These are phyloP conservation scores for Gonatopus flavifemur DNA, from an alignment of 1,140 invertebrate genomes.

Conservation along the genomic window DNA sequence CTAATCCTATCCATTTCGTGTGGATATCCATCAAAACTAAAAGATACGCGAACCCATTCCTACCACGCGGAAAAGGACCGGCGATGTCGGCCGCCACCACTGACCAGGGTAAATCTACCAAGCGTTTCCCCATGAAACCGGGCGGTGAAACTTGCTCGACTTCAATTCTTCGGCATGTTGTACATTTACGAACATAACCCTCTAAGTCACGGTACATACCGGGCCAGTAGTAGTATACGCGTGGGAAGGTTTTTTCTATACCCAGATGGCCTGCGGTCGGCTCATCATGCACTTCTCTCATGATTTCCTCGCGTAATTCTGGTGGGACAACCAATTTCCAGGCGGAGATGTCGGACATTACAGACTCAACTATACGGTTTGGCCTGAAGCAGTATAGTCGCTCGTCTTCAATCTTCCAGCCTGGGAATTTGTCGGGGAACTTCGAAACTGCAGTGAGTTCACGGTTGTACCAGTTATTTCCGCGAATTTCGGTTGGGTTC, in stretches of 20 bases:
- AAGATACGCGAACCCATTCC: constrained; percentile 30
- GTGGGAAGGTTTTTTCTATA: constrained; percentile 30
- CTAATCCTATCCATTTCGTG: constrained; percentile 21
- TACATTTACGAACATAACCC: constrained; percentile 29
- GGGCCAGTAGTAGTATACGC: constrained; percentile 36
- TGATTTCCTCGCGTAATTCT: neutral
- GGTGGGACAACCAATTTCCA: too few relatives aligned
- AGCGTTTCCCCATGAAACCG: neutral
- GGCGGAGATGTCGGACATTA: too few relatives aligned
- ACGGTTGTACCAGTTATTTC: neutral
- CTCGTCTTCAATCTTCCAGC: neutral
- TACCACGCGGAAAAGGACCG: constrained; percentile 37
- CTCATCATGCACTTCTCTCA: neutral
- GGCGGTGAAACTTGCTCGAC: constrained; percentile 21
- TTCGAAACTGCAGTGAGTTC: neutral
- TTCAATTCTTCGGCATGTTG: constrained; percentile 28
- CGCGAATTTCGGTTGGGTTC: neutral
- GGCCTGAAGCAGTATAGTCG: neutral
- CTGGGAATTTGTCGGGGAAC: neutral
- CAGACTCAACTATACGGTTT: too few relatives aligned
- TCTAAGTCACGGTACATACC: constrained; percentile 29
- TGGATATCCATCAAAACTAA: constrained; percentile 1
- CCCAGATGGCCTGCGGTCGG: constrained; percentile 19
- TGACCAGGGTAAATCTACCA: constrained; percentile 29
- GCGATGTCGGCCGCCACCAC: constrained; percentile 35